These are phyloP conservation scores for Harpagifer antarcticus DNA, from an alignment of 2,797 vertebrate genomes.

Conservation along the genomic window DNA sequence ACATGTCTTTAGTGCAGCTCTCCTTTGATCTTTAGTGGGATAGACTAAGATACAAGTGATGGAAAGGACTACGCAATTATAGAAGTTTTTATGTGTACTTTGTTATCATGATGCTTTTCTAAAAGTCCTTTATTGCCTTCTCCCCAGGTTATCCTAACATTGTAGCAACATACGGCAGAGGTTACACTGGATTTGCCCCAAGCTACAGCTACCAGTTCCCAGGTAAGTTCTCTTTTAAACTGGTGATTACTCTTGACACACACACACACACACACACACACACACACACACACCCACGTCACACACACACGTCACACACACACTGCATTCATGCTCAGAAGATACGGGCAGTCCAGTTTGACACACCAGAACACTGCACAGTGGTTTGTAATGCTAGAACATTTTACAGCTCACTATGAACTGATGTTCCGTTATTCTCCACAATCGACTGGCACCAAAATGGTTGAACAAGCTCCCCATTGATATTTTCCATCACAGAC, in stretches of 20 bases:
- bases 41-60: too few relatives aligned
- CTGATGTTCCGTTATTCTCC: background rate
- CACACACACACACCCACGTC: background rate
- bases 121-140: conserved; percentile 3
- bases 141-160: conserved; percentile 94
- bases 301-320: too few relatives aligned
- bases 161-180: conserved; percentile 92
- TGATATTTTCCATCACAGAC: too few relatives aligned
- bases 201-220: conserved; percentile 96
- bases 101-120: background rate
- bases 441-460: background rate
- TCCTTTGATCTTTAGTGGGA: too few relatives aligned
- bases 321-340: too few relatives aligned
- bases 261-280: background rate
- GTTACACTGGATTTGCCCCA: conserved; percentile 93
- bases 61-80: too few relatives aligned
- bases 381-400: too few relatives aligned
- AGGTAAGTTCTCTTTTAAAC: conserved; percentile 84
- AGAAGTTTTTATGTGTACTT: too few relatives aligned
- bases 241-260: conserved; percentile 28
- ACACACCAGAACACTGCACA: too few relatives aligned
- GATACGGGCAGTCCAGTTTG: too few relatives aligned
- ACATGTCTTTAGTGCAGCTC: too few relatives aligned
- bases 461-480: too few relatives aligned
- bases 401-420: background rate